Evolutionary conservation across 2,888 invertebrate genomes (phyloP).

Genomic region (Lissocephala sabroskyi): DNA sequence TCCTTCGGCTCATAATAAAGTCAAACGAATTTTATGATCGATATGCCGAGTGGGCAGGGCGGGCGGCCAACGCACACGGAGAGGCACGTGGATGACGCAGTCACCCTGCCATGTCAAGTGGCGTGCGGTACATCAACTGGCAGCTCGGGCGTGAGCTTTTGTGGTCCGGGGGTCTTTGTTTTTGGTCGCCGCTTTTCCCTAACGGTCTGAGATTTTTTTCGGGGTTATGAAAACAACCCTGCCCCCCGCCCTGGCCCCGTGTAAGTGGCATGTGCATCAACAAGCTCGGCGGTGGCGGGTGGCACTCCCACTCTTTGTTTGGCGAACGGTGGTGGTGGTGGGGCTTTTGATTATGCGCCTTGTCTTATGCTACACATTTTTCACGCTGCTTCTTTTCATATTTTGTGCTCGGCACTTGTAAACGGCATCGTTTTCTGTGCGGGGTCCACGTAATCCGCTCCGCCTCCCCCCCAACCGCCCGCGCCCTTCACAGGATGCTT

Average conservation of each 20-base stretch:
- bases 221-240: neutral
- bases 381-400: conserved; percentile 39
- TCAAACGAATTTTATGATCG: conserved; percentile 32
- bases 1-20: conserved; percentile 6
- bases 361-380: conserved; percentile 48
- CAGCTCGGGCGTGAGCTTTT: conserved; percentile 39
- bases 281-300: neutral
- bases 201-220: conserved; percentile 12
- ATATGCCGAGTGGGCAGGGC: conserved; percentile 39
- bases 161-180: conserved; percentile 4
- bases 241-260: neutral
- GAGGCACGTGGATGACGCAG: conserved; percentile 13
- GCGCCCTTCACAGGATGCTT: neutral
- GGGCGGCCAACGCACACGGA: no score
- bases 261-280: conserved; percentile 25
- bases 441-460: no score
- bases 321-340: neutral
- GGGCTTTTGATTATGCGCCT: conserved; percentile 43
- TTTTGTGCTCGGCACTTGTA: conserved; percentile 15
- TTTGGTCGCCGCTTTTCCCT: conserved; percentile 23
- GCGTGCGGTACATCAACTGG: conserved; percentile 40
- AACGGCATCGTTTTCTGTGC: conserved; percentile 2
- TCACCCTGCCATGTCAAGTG: conserved; percentile 10
- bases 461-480: neutral
- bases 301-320: no score